Conservation (phyloP, 1,140 invertebrate genomes). For the Meloidogyne floridensis region DNA sequence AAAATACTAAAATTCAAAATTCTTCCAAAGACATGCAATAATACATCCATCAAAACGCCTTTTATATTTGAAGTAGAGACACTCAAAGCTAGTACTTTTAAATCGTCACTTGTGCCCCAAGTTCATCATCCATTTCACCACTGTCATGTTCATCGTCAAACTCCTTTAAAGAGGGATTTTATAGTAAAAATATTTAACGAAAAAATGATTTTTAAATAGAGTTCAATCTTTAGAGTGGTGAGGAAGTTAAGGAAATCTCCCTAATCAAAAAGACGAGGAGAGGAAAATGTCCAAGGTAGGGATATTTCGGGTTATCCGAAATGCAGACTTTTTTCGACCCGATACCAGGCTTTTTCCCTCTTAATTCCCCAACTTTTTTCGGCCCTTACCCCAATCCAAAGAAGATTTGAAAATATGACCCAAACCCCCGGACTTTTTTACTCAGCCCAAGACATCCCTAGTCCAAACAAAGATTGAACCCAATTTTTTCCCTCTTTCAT, state of each 20-base stretch:
- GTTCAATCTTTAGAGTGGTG: background rate
- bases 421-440: no score
- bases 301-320: no score
- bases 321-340: no score
- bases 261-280: no score
- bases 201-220: background rate
- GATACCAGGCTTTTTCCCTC: no score
- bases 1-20: conserved; percentile 16
- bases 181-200: no score
- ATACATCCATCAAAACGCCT: background rate
- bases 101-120: conserved; percentile 32
- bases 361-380: no score
- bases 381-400: no score
- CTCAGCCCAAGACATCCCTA: no score
- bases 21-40: conserved; percentile 10
- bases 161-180: background rate
- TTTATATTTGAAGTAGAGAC: background rate
- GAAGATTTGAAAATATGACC: no score
- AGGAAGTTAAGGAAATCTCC: no score
- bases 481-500: background rate
- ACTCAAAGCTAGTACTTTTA: background rate
- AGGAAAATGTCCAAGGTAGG: no score
- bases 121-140: conserved; percentile 30
- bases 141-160: conserved; percentile 27
- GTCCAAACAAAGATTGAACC: background rate